Base-by-base conservation (phyloP, 2,797 vertebrate species). In the Alfaro cultratus region DNA sequence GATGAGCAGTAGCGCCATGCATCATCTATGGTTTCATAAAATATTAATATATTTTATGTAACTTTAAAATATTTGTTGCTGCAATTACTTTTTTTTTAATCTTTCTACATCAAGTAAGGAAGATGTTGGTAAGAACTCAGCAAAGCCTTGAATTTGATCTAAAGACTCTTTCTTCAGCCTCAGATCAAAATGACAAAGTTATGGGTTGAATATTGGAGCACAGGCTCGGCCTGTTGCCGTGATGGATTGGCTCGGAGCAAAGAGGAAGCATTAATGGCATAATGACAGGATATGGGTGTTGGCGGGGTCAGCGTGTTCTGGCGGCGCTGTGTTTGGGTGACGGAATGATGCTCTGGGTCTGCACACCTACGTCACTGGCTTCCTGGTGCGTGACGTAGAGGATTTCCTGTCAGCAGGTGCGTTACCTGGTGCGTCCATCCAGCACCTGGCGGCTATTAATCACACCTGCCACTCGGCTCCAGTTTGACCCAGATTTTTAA, bases 401-500 rank as follows among this genome's bases (percentile, higher is more conserved):
- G 90, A 93, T 90, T 86, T 94, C 92, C 93, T 91, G 51, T 80
- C 79, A 75, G 78, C 92, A 92, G 88, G 87, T 88, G 92, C 92
- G 93, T 91, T 92, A 90, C 91, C 92, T 93, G 90, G 31, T 55
- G 64, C 57, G 51, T 34, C 23, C 79, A 77, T 57, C 77, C 73
- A 36, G 74, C 57, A 60, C 76, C 81, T 72, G 62, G 64, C 34
- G 67, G 2, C 9, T 31, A 74, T 82, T 62, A 45, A 51, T 71
- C 26, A 62, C 1, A 16, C 53, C 41, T 43, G 73, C 77, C 83
- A 85, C 53, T 80, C 87, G 88, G 64, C 11, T 31, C 67, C 49
- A 16, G 73, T 81, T 74, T 84, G 62, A 80, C 71, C 64, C 55
- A 18, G 53, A n/a, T 76, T 64, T 62, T 45, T 79, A 45, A 78